phyloP scores from a whole-genome alignment of 2,888 invertebrate genomes.

The Thereva unica region DNA sequence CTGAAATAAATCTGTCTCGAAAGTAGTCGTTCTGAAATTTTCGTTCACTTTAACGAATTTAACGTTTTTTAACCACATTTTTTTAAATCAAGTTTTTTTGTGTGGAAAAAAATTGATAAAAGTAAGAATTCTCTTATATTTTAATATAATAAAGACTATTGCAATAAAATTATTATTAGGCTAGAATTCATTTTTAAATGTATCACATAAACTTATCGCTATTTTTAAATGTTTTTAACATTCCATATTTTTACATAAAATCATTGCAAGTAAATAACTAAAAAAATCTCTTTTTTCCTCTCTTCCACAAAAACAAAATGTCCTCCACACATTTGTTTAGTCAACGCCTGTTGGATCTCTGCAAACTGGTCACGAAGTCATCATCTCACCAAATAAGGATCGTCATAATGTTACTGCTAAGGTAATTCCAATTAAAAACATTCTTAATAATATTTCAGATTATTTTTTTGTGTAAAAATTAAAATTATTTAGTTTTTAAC shows the following conservation, averaged over 20 bases:
- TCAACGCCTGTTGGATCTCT: slow-evolving; percentile 91
- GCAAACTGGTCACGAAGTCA: slow-evolving; percentile 88
- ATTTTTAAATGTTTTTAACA: no score
- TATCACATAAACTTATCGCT: no score
- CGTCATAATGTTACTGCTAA: slow-evolving; percentile 79
- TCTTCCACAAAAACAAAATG: slow-evolving; percentile 14
- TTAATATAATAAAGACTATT: no score
- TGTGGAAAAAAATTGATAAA: no score
- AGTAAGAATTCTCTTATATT: no score
- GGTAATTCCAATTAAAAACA: slow-evolving; percentile 61
- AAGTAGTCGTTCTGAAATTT: no score
- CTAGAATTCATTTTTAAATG: no score
- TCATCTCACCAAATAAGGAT: slow-evolving; percentile 88
- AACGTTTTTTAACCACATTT: no score
- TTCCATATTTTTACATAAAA: not conserved
- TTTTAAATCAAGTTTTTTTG: no score
- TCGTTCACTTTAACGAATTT: no score
- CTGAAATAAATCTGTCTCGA: no score
- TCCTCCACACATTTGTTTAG: slow-evolving; percentile 62
- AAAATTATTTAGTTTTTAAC: slow-evolving; percentile 5
- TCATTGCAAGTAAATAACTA: slow-evolving; percentile 35
- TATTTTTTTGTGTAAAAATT: slow-evolving; percentile 14
- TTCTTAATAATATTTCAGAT: slow-evolving; percentile 10
- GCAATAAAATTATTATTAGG: no score
- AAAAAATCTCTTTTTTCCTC: slow-evolving; percentile 10